Evolutionary conservation across 2,113 vertebrate species (phyloP).

Genomic region (Phasianus colchicus): DNA sequence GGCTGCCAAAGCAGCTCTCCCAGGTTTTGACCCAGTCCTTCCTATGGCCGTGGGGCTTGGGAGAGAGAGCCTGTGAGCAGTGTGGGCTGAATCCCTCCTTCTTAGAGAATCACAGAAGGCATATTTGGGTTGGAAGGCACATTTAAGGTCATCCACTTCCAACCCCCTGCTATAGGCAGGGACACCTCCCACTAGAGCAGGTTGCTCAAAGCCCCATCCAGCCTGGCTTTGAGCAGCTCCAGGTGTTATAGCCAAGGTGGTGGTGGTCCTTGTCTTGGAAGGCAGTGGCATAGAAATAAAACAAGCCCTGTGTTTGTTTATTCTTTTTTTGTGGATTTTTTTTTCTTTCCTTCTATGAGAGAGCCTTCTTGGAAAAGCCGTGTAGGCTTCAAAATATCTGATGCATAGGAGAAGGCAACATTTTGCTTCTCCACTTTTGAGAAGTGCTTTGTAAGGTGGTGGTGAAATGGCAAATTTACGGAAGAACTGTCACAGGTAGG

Average conservation of each 20-base stretch:
- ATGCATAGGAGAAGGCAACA: fast-evolving
- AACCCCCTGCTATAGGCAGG: too few relatives aligned
- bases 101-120: neutral
- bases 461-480: neutral
- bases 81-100: fast-evolving
- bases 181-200: too few relatives aligned
- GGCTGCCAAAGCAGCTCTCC: neutral
- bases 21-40: fast-evolving
- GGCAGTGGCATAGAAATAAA: neutral
- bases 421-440: neutral
- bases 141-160: too few relatives aligned
- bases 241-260: neutral
- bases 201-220: too few relatives aligned
- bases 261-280: neutral
- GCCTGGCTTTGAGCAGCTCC: too few relatives aligned
- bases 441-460: neutral
- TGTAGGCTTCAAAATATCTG: fast-evolving
- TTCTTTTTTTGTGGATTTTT: too few relatives aligned
- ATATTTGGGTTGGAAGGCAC: too few relatives aligned
- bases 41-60: fast-evolving
- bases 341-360: neutral
- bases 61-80: fast-evolving
- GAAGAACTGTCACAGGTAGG: neutral
- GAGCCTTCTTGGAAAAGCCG: neutral
- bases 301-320: neutral